A percentile compares a stretch with the other conserved stretches of the same genome.
Evolutionary conservation across 2,113 vertebrate genomes (phyloP).

Genomic region (Microcebus lehilahytsara): DNA sequence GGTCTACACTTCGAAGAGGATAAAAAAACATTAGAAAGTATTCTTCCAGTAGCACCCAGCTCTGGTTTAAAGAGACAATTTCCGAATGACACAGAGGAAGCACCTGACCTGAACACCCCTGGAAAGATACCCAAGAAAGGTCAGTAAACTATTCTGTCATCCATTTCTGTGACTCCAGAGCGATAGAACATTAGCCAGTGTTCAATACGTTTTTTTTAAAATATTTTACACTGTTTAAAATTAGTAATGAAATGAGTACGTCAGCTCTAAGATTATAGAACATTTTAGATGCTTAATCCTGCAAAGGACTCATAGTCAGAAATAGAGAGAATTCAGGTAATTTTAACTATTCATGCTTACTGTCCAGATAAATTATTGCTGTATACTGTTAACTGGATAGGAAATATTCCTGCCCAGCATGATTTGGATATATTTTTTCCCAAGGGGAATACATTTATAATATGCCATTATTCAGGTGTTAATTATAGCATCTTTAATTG

Average conservation of each 20-base stretch:
- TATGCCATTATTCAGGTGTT: background rate
- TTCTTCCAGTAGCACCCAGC: constrained; percentile 85
- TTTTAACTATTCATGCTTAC: background rate
- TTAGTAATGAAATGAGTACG: background rate
- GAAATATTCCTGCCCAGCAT: background rate
- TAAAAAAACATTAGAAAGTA: constrained; percentile 83
- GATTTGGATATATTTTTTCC: background rate
- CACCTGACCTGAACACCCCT: constrained; percentile 74
- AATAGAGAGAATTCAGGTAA: background rate
- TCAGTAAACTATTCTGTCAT: constrained; percentile 67
- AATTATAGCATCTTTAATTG: background rate
- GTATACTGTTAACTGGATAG: background rate
- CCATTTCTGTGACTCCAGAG: background rate
- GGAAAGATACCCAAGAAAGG: constrained; percentile 89
- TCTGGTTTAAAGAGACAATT: constrained; percentile 89
- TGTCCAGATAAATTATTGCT: background rate
- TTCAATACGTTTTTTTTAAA: background rate
- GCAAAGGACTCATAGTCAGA: background rate
- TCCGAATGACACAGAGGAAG: constrained; percentile 80
- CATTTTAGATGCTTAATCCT: background rate
- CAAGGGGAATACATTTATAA: background rate
- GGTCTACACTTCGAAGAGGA: constrained; percentile 81
- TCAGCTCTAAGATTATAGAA: background rate
- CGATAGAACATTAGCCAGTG: background rate
- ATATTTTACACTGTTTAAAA: background rate